Evolutionary conservation across 2,888 invertebrate genomes (phyloP), one percentile per base, ranked within the genome.

Genomic region (Odontocerum albicorne): DNA sequence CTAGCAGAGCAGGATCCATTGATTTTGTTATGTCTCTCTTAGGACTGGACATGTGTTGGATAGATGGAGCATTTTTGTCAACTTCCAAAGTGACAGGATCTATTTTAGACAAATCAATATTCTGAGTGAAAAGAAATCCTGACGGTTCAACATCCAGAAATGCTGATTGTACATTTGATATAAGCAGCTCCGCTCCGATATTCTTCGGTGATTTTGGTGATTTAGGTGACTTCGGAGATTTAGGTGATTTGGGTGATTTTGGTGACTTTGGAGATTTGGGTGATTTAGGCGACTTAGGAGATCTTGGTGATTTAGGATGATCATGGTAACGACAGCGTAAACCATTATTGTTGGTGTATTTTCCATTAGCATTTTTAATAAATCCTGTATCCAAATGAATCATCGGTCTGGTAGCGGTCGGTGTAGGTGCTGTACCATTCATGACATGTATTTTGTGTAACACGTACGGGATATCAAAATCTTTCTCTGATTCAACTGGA

Each of bases 361-460:
- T 49, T 3, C 56, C 56, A 36, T 60, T 57, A 10, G 49, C 32
- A 56, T 56, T 56, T 44, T 61, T 59, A 17, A 35, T 53, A 13
- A 59, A 59, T 64, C 75, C 76, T 7, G 76, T 75, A 64, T 77
- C 77, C 3, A 77, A 76, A 6, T 72, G 73, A 22, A 68, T 72
- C 15, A 53, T 55, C 8, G 61, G 59, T 46, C 72, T 72, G 43
- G 73, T 77, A 33, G 79, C 77, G 43, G 76, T 71, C 2, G 82
- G 79, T 1, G 81, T 79, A 0, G 85, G 81, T 0, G 88, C 88
- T 0, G 90, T 90, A 1, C 91, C 91, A 66, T 92, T 92, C 86
- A 91, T 88, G 1, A 91, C 82, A 67, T 92, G 91, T 2, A 91
- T 80, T 66, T 92, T 92, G 67, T 92, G 91, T 44, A 92, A 73